A percentile compares a stretch with the other conserved stretches of the same genome.
phyloP scores from a whole-genome alignment of 2,888 invertebrate species.

The Drosophila macrospina region DNA sequence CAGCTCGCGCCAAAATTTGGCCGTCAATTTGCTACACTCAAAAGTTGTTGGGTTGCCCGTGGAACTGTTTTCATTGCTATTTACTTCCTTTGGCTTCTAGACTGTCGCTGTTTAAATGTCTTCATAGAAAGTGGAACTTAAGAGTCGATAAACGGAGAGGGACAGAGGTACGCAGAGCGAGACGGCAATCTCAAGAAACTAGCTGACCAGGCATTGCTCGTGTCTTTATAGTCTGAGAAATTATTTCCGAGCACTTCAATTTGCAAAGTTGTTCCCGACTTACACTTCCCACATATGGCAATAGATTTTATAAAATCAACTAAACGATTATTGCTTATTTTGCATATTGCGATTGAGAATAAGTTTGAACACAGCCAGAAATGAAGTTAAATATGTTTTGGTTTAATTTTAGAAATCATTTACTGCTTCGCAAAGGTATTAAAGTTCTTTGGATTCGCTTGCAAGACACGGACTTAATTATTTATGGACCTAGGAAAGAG shows the following conservation, averaged over 20 bases:
- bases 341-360: too few relatives aligned
- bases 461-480: constrained; percentile 11
- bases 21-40: constrained; percentile 51
- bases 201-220: background rate
- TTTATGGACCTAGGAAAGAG: constrained; percentile 9
- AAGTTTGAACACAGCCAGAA: too few relatives aligned
- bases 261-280: background rate
- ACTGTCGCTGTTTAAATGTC: constrained; percentile 30
- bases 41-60: constrained; percentile 29
- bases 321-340: too few relatives aligned
- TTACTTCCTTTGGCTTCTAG: constrained; percentile 7
- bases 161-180: background rate
- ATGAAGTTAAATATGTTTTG: too few relatives aligned
- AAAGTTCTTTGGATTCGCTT: background rate
- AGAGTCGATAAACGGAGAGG: background rate
- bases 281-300: background rate
- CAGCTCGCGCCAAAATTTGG: constrained; percentile 40
- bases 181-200: background rate
- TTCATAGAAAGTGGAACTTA: constrained; percentile 9
- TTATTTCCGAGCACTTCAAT: background rate
- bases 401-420: too few relatives aligned
- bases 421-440: background rate
- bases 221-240: background rate
- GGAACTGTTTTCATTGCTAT: constrained; percentile 35
- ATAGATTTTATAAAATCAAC: background rate